Conservation (phyloP, 2,888 invertebrate species). For the Philopedon plagiatum region DNA sequence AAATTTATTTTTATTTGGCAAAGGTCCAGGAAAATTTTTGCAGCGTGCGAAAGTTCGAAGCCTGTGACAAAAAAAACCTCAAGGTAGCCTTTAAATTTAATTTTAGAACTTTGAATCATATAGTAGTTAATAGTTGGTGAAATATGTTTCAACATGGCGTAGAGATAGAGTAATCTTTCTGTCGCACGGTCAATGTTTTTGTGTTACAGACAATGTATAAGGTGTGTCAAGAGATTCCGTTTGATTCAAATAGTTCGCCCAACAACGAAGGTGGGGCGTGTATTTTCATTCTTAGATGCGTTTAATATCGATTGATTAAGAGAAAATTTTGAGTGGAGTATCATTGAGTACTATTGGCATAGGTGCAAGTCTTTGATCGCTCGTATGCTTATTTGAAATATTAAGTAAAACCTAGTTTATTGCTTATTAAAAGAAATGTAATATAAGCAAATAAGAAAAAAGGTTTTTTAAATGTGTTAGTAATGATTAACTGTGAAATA, state of each 20-base stretch:
- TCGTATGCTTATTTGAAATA: not conserved
- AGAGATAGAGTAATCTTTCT: conserved; percentile 52
- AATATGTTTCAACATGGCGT: conserved; percentile 63
- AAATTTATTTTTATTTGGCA: conserved; percentile 56
- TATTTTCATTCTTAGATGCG: conserved; percentile 30
- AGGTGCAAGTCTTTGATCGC: not conserved
- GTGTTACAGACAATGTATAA: conserved; percentile 62
- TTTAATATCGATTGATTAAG: conserved; percentile 26
- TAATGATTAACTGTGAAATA: conserved; percentile 6
- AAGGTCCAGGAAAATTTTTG: conserved; percentile 61
- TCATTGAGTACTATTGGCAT: conserved; percentile 8
- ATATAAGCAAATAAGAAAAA: not conserved
- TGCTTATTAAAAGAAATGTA: not conserved
- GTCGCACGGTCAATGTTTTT: conserved; percentile 50
- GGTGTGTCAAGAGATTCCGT: conserved; percentile 66
- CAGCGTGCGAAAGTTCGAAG: conserved; percentile 60
- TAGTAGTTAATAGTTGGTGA: conserved; percentile 61
- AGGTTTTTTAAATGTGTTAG: not conserved
- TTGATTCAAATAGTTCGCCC: conserved; percentile 57
- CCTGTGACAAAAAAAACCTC: conserved; percentile 65
- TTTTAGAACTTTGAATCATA: conserved; percentile 66
- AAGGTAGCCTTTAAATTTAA: conserved; percentile 65
- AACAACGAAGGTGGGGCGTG: conserved; percentile 57
- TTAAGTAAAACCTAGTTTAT: no score
- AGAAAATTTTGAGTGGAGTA: conserved; percentile 5